Conservation (phyloP, 2,113 vertebrate species). For the Campylorhamphus procurvoides region DNA sequence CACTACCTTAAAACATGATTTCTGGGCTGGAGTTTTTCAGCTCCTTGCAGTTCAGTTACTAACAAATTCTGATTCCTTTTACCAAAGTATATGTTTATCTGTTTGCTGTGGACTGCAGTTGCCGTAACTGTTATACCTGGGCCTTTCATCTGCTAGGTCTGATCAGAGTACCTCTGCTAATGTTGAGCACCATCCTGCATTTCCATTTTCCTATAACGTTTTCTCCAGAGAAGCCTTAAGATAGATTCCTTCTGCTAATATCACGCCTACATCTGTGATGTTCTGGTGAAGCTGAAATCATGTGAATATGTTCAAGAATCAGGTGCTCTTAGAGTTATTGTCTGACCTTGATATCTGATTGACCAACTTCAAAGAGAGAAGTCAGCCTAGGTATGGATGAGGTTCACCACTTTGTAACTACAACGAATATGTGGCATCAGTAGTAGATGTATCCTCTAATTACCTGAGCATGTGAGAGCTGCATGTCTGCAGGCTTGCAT, state of each 20-base stretch:
- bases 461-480: neutral
- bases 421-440: neutral
- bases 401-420: neutral
- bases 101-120: neutral
- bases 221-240: neutral
- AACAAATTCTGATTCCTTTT: neutral
- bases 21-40: neutral
- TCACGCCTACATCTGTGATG: neutral
- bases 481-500: neutral
- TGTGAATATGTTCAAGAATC: neutral
- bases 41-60: neutral
- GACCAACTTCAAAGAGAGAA: neutral
- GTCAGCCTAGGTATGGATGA: neutral
- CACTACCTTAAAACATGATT: neutral
- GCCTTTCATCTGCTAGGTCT: neutral
- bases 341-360: neutral
- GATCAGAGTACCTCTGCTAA: neutral
- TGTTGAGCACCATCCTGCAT: neutral
- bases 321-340: neutral
- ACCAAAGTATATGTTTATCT: neutral
- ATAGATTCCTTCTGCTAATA: neutral
- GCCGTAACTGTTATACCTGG: neutral
- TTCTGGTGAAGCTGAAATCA: neutral
- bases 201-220: neutral
- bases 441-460: neutral